A percentile compares a stretch with the other conserved stretches of the same genome.
These are phyloP conservation scores for Pangasius larnaudii DNA, from an alignment of 2,797 vertebrate genomes.

Conservation along the genomic window DNA sequence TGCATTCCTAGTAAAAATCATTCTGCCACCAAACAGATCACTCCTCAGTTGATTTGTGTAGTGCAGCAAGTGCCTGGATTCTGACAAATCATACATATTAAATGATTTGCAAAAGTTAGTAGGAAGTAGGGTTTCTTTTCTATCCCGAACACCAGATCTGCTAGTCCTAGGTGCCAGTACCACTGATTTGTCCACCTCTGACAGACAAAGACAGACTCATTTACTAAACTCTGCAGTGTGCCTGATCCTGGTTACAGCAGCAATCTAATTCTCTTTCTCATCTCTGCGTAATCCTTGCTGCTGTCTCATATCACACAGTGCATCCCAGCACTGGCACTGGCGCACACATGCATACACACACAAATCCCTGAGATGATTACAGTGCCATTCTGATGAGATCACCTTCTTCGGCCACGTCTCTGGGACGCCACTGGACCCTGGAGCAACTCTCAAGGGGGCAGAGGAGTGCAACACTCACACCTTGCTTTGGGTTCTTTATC, in stretches of 20 bases:
- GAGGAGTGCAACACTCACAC: background rate
- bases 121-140: background rate
- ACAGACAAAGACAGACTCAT: background rate
- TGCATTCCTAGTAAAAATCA: background rate
- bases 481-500: background rate
- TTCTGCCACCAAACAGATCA: background rate
- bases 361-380: slow-evolving; percentile 44
- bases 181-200: background rate
- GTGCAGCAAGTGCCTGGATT: no score
- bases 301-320: slow-evolving; percentile 30
- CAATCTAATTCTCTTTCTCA: slow-evolving; percentile 54
- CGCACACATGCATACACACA: slow-evolving; percentile 26
- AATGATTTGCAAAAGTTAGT: background rate
- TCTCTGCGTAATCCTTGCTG: slow-evolving; percentile 55
- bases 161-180: background rate
- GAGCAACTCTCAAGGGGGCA: background rate
- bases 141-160: background rate
- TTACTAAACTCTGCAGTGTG: background rate
- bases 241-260: slow-evolving; percentile 43
- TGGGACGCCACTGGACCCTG: slow-evolving; percentile 3
- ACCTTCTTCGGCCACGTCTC: slow-evolving; percentile 12
- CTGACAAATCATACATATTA: background rate
- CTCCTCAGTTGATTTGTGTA: background rate
- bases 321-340: background rate
- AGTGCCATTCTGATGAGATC: slow-evolving; percentile 19